Base-by-base conservation (phyloP, 2,888 invertebrate species). In the Lepetodrilus schrolli region DNA sequence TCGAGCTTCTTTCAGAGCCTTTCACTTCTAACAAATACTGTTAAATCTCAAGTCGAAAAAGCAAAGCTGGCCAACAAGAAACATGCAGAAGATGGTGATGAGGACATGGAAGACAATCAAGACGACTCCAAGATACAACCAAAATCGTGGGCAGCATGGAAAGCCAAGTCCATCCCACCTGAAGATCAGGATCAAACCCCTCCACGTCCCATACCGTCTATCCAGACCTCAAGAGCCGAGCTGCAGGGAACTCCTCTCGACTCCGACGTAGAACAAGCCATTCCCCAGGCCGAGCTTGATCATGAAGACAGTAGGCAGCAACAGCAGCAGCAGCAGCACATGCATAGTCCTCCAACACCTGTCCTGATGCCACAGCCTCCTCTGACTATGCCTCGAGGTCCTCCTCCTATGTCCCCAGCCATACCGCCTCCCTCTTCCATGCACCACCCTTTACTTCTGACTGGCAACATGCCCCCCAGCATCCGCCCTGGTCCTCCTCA, bases 61-160 rank as follows among this genome's bases (percentile, higher is more conserved):
- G 74, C 81, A 20, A 73, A 78, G 66, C 75, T 76, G 20, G 77
- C 68, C 0, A 17, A 68, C 4, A 65, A 65, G 20, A 58, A 47
- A 17, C 23, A 34, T 50, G 50, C 49, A 30, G 72, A 71, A 43
- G 30, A 74, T 72, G 49, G 70, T 17, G 23, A 71, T 48, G 51
- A 74, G 8, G 20, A 38, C 7, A 71, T 74, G 3, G 58, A 72
- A n/a, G 74, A 71, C 36, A 47, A 69, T 48, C 69, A 43, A 7
- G 75, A 72, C 8, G 74, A 73, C 23, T 43, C 66, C 8, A 50
- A 75, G 4, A 21, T 73, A n/a, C 72, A 66, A 21, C 78, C 84
- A 4, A 81, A 78, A 49, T 78, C 83, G 7, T 86, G 86, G 85
- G 77, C 85, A 20, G 82, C 83, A 23, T 87, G 86, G 87, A 86